phyloP scores from a whole-genome alignment of 2,888 invertebrate species.

The Falcaria lacertinaria region DNA sequence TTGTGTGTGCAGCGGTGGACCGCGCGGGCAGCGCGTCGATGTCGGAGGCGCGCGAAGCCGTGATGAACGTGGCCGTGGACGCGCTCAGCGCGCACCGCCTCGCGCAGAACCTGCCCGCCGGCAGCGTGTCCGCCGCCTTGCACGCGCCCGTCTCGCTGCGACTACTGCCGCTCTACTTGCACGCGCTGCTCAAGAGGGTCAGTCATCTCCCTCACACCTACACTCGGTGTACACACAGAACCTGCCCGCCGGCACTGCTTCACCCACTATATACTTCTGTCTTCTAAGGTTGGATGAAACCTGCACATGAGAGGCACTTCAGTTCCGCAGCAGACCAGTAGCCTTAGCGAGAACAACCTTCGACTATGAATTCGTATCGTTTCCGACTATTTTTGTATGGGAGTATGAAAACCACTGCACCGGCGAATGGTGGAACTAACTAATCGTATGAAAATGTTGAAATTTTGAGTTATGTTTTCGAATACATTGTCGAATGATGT shows the following conservation, averaged over 20 bases:
- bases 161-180: conserved; percentile 92
- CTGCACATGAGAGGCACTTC: no score
- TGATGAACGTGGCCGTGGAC: conserved; percentile 97
- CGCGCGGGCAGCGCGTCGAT: conserved; percentile 91
- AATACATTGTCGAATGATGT: no score
- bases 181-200: conserved; percentile 88
- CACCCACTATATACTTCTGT: conserved; percentile 85
- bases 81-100: conserved; percentile 74
- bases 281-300: no score
- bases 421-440: no score
- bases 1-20: conserved; percentile 86
- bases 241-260: conserved; percentile 71
- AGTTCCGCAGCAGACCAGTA: no score
- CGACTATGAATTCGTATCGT: no score
- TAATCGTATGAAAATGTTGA: no score
- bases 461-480: no score
- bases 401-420: no score
- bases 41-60: conserved; percentile 96
- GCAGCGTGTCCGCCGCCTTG: conserved; percentile 73
- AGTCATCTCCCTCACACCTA: background rate
- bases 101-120: conserved; percentile 81
- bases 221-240: conserved; percentile 63
- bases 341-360: no score
- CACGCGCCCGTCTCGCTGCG: conserved; percentile 88
- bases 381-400: no score